Evolutionary conservation across 2,113 vertebrate genomes (phyloP).

Genomic region (Ploceus nigricollis): DNA sequence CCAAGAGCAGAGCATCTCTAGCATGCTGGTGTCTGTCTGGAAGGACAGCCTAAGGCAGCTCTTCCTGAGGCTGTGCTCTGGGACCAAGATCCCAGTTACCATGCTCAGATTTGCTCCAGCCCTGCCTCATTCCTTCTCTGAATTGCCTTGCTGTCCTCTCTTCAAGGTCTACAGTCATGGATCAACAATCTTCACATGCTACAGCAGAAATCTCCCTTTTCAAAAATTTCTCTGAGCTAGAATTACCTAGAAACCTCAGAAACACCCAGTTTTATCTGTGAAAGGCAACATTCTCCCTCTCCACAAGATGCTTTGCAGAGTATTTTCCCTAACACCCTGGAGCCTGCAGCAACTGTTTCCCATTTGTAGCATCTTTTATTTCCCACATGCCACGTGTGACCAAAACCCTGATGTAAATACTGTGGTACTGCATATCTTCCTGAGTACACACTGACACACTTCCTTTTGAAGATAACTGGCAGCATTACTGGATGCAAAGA

Average conservation of each 20-base stretch:
- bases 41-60: background rate
- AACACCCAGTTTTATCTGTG: background rate
- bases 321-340: background rate
- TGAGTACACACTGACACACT: background rate
- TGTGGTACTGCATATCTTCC: background rate
- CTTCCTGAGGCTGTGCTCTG: background rate
- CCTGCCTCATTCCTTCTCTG: background rate
- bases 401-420: slow-evolving; percentile 12
- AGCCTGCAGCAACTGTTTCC: slow-evolving; percentile 3
- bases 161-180: background rate
- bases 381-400: background rate
- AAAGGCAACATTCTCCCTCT: background rate
- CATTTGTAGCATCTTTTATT: slow-evolving; percentile 3
- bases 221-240: background rate
- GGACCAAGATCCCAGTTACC: background rate
- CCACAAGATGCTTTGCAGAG: background rate
- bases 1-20: background rate
- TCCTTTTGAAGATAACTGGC: slow-evolving; percentile 44
- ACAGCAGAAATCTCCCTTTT: background rate
- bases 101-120: background rate
- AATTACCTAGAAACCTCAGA: background rate
- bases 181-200: background rate
- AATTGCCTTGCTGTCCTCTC: background rate
- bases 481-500: background rate
- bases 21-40: background rate